These are phyloP conservation scores for Blomia tropicalis DNA, from an alignment of 2,888 invertebrate genomes.

Conservation along the genomic window DNA sequence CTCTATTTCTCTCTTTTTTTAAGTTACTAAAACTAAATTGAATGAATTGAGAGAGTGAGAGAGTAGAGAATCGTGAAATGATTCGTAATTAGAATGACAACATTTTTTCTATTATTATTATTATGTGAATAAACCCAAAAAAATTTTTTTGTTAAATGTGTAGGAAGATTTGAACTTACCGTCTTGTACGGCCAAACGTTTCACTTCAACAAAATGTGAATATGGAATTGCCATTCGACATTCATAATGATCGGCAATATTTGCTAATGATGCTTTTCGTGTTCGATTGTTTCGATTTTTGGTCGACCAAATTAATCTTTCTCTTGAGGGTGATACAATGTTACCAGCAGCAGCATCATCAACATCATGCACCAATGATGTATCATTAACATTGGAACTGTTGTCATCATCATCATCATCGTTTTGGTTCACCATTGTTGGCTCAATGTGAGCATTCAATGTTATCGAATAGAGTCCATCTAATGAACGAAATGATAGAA, in stretches of 20 bases:
- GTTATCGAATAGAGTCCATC: slow-evolving; percentile 8
- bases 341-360: neutral
- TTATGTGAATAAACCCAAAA: no score
- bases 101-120: no score
- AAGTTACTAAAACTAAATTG: no score
- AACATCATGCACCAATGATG: neutral
- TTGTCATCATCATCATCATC: no score
- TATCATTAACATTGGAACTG: neutral
- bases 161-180: slow-evolving; percentile 17
- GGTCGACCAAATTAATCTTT: neutral
- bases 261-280: neutral
- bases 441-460: neutral
- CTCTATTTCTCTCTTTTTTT: no score
- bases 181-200: slow-evolving; percentile 18
- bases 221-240: slow-evolving; percentile 21
- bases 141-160: no score
- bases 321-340: neutral
- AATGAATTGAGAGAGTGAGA: no score
- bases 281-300: neutral
- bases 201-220: slow-evolving; percentile 17
- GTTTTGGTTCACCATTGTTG: neutral
- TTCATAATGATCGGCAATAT: slow-evolving; percentile 22
- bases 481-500: slow-evolving; percentile 8
- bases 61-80: no score
- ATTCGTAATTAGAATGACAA: no score